Base-by-base conservation (phyloP, 2,113 vertebrate species). In the Henicopernis longicauda region DNA sequence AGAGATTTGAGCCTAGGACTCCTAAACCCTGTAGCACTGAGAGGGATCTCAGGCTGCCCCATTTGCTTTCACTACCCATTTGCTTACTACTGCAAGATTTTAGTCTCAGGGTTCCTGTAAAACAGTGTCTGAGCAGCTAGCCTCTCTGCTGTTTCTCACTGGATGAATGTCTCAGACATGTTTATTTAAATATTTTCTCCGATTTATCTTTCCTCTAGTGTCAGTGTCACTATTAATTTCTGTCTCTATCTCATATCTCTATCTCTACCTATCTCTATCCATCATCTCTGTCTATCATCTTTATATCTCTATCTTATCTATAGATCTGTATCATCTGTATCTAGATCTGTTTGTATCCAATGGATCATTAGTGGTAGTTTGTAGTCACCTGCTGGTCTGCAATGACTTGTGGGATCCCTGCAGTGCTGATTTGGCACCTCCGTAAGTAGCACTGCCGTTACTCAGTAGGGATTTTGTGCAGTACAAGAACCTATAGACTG, bases 401-500 rank as follows among this genome's bases (percentile, higher is more conserved):
- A 94, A 74, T 44, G 55, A 84, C 90, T 95, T 71, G 31, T 2
- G 4, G 69, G 57, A 71, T 72, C 47, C 92, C 89, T 42, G 89
- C 72, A 86, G 94, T 49, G 89, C 69, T 86, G 89, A 82, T 93
- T 67, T 93, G 83, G 44, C 86, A 91, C 69, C 95, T 90, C 82
- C 92, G 86, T 90, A 83, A 95, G 94, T 84, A 93, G 57, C 94
- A 93, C 96, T 93, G 79, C 76, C 1, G 5, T 92, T 91, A 84
- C 95, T 93, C 96, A 89, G 96, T 95, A 83, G 95, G 94, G 63
- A 86, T 89, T 95, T 96, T 93, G 59, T 77, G 79, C 86, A 92
- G 97, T 95, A 82, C n/a, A 63, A 78, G 95, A 95, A 90, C 86
- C 67, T 93, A 71, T 71, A 96, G 88, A 96, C 59, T 96, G 92